Base-by-base conservation (phyloP, 2,113 vertebrate genomes). In the Tupaia tana region DNA sequence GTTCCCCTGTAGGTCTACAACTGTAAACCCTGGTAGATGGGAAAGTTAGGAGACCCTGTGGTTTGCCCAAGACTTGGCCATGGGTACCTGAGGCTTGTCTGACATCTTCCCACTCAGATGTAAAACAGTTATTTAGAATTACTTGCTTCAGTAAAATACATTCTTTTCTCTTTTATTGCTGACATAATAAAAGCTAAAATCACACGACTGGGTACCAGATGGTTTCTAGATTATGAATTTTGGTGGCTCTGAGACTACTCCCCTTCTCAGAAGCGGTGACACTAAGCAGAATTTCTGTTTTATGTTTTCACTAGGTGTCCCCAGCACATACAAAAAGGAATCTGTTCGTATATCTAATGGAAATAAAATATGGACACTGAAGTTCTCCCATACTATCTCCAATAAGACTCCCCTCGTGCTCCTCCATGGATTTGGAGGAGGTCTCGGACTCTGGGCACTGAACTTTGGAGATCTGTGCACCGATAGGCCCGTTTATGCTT, bases 351-450 rank as follows among this genome's bases (percentile, higher is more conserved):
- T 99, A 97, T 98, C 99, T 90, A 98, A 98, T 54, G 98, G 98
- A 97, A 99, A 99, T 97, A 98, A 96, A 95, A 98, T 99, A 97
- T 99, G 99, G 99, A 99, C 99, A 0, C 97, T 99, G 97, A 98
- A 89, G 0, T 99, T 99, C 69, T 98, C 98, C 95, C 96, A 97
- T 0, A 95, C 97, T 73, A 15, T 94, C 70, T 98, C 98, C 61
- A 90, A 95, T 95, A 99, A 98, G 98, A 99, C 99, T 61, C 99
- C 99, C 0, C 95, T 99, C 95, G 98, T 99, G 96, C 99, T 99
- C 66, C 98, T 99, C 43, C 99, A 99, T 95, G 99, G 99, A 1
- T 99, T 99, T 87, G 99, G 99, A 94, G 99, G 99, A 15, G 99
- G 99, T 3, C 98, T 99, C 82, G 99, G 99, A 96, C 98, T 99